These are phyloP conservation scores for Altica lythri DNA, from an alignment of 2,888 invertebrate species.

Conservation along the genomic window DNA sequence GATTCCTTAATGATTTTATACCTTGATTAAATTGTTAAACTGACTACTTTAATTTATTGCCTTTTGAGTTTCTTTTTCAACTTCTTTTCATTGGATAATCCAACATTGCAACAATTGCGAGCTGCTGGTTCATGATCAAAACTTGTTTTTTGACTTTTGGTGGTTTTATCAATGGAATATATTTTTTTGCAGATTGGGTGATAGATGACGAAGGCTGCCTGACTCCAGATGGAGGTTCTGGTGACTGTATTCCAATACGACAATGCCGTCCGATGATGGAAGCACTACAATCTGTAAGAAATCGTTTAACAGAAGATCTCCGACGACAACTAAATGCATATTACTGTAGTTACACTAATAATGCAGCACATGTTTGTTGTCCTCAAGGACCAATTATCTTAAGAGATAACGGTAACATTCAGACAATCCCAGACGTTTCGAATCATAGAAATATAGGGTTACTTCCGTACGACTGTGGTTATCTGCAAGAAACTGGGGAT, in stretches of 20 bases:
- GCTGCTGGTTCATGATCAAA: too few species aligned
- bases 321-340: conserved; percentile 36
- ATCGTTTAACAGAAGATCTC: conserved; percentile 37
- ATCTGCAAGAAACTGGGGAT: conserved; percentile 54
- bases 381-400: conserved; percentile 45
- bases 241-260: conserved; percentile 53
- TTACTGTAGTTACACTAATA: conserved; percentile 50
- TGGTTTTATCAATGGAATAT: too few species aligned
- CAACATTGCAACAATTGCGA: too few species aligned
- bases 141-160: too few species aligned
- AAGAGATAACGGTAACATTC: not conserved
- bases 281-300: conserved; percentile 32
- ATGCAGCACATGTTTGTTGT: conserved; percentile 55
- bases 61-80: too few species aligned
- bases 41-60: too few species aligned
- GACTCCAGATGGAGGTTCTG: conserved; percentile 50
- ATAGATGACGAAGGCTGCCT: conserved; percentile 48
- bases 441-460: conserved; percentile 52
- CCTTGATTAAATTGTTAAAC: too few species aligned
- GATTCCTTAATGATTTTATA: too few species aligned
- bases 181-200: conserved; percentile 46
- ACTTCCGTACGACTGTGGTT: conserved; percentile 62
- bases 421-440: conserved; percentile 49
- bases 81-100: too few species aligned
- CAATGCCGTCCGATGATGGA: conserved; percentile 40